Base-by-base conservation (phyloP, 2,113 vertebrate genomes). In the Phaethon lepturus region DNA sequence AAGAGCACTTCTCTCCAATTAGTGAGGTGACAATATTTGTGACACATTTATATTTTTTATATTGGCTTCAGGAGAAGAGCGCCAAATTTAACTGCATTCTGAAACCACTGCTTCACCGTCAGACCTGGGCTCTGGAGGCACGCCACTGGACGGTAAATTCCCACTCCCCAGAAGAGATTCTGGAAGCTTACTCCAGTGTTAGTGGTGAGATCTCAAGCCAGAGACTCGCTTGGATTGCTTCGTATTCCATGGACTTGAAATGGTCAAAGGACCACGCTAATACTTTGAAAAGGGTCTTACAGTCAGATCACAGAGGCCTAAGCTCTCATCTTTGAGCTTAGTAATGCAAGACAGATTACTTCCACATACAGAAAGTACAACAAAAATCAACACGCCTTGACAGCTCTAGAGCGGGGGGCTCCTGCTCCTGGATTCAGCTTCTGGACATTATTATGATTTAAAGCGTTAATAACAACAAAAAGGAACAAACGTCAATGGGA, bases 391-490 rank as follows among this genome's bases (percentile, higher is more conserved):
- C 66, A 59, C 3, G 58, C 45, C 62, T 49, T 78, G 66, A 44
- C 45, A 42, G 52, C 74, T 56, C 66, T 13, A 22, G 52, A 75
- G 58, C 33, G 56, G 71, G n/a, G 1, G 1, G 28, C 38, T 71
- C 63, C 42, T 68, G 45, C 45, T 83, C 55, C 50, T 55, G 12
- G 38, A n/a, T 88, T 83, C 17, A 77, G 50, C 22, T 72, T 88
- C 56, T 63, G n/a, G 31, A 72, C 4, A 13, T 52, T 58, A 56
- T n/a, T 71, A 74, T 71, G 63, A 81, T 75, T 93, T 82, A 77
- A 93, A 88, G 55, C 88, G 47, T 86, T 93, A 90, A 25, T 50
- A 91, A 86, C 55, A 87, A 86, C 38, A 67, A 71, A 95, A 93
- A 56, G 56, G 47, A 88, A 44, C 47, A 69, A 50, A 96, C 40